Percentiles rank a stretch among this genome's conserved stretches.
phyloP scores from a whole-genome alignment of 2,888 invertebrate species.

The Hololepta plana region DNA sequence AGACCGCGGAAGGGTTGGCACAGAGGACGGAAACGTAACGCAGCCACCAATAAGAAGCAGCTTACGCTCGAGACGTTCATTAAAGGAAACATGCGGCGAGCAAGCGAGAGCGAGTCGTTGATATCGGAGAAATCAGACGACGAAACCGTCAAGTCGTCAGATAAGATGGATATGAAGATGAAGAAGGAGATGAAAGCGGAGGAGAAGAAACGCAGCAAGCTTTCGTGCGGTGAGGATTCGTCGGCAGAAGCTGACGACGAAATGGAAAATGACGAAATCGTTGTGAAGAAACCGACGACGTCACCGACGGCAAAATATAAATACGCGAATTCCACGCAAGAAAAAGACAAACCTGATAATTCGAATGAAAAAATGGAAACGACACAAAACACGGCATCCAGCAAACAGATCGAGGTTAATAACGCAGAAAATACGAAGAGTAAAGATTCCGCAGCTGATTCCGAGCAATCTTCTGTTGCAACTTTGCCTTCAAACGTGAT shows the following conservation, averaged over 20 bases:
- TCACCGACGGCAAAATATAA: constrained; percentile 16
- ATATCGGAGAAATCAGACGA: constrained; percentile 21
- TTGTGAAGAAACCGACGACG: constrained; percentile 11
- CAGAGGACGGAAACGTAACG: constrained; percentile 4
- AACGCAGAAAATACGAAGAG: constrained; percentile 8
- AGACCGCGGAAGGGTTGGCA: constrained; percentile 4
- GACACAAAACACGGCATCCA: constrained; percentile 8
- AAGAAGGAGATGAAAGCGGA: constrained; percentile 4
- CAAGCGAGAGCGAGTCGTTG: constrained; percentile 18
- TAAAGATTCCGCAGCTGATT: constrained; percentile 3
- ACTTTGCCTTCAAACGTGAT: constrained; percentile 3
- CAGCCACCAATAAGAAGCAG: too few species aligned
- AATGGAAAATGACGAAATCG: constrained; percentile 43
- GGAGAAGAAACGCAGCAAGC: constrained; percentile 19
- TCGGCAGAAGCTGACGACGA: constrained; percentile 49
- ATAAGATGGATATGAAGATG: not conserved
- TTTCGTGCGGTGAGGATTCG: constrained; percentile 38
- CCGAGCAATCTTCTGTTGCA: too few species aligned
- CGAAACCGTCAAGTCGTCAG: too few species aligned
- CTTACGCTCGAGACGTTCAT: not conserved
- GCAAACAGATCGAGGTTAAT: constrained; percentile 6
- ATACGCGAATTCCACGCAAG: constrained; percentile 4
- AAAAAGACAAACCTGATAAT: constrained; percentile 10
- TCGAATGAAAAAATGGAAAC: constrained; percentile 11
- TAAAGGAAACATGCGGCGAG: constrained; percentile 6